Evolutionary conservation across 2,113 vertebrate genomes (phyloP), one percentile per base, ranked within the genome.

Genomic region (Bungarus multicinctus): DNA sequence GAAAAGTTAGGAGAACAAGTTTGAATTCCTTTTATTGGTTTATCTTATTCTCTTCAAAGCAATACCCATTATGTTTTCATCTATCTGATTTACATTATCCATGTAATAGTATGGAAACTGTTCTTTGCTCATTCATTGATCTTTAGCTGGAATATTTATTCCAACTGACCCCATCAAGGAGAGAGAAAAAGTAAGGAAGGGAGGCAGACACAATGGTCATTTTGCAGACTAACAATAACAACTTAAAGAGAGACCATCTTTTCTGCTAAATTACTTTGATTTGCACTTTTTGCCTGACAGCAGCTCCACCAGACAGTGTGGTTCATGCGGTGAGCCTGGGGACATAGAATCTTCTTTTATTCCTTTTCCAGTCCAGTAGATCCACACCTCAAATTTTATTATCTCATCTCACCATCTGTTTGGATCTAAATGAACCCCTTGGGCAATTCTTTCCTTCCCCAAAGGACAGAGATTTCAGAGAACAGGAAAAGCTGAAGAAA

Each of bases 151-250:
- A 85, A 81, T 27, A 22, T 57, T 50, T 30, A 87, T 3, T 34
- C 53, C 30, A 58, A 18, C 18, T 81, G 69, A 92, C 9, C 27
- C 88, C 55, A 34, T 45, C 43, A 58, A n/a, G 53, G 25, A 74
- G 5, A 52, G 6, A n/a, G 0, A 64, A 34, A 30, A 16, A 69
- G 12, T 58, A 58, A 69, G 30, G 11, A 30, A n/a, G 12, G 4
- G 11, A n/a, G 60, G 5, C 27, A 57, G 85, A 94, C n/a, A 64
- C 14, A 54, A 58, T 3, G 2, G 14, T 91, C 22, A 16, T 53
- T 89, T 74, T 94, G 64, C 43, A 92, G 18, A 55, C 54, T 91
- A 45, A 53, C 55, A 81, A 34, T 18, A 22, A n/a, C 74, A 95
- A 39, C 34, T 64, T 43, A 74, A 57, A 58, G 8, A 93, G 85